phyloP scores from a whole-genome alignment of 2,113 vertebrate species.

The Neotragus pygmaeus region DNA sequence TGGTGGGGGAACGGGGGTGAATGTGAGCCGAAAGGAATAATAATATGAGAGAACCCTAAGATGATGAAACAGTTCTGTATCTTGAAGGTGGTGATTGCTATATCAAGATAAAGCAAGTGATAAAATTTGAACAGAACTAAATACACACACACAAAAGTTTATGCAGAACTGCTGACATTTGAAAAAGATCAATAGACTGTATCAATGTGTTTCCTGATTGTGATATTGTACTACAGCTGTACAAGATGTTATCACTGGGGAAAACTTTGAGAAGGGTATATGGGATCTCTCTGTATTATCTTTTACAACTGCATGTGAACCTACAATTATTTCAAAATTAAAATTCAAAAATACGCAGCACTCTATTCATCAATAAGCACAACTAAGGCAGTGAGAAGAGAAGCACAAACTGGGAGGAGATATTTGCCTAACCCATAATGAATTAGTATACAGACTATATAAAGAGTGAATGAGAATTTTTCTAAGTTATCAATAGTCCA shows the following conservation, averaged over 20 bases:
- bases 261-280: not conserved
- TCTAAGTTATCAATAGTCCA: not conserved
- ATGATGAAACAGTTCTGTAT: not conserved
- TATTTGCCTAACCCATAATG: not conserved
- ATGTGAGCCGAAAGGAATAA: not conserved
- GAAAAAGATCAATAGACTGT: not conserved
- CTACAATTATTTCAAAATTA: conserved; percentile 8
- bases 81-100: not conserved
- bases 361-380: not conserved
- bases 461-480: not conserved
- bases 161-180: not conserved
- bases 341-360: not conserved
- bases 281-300: not conserved
- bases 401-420: not conserved
- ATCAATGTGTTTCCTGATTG: not conserved
- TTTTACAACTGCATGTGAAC: not conserved
- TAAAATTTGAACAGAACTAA: not conserved
- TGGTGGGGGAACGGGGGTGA: not conserved
- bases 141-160: not conserved
- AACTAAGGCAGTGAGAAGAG: not conserved
- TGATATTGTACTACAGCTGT: not conserved
- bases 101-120: not conserved
- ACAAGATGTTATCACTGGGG: not conserved
- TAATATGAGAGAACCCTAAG: not conserved
- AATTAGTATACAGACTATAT: not conserved